Evolutionary conservation across 2,797 vertebrate species (phyloP).

Genomic region (Macrochelys suwanniensis): DNA sequence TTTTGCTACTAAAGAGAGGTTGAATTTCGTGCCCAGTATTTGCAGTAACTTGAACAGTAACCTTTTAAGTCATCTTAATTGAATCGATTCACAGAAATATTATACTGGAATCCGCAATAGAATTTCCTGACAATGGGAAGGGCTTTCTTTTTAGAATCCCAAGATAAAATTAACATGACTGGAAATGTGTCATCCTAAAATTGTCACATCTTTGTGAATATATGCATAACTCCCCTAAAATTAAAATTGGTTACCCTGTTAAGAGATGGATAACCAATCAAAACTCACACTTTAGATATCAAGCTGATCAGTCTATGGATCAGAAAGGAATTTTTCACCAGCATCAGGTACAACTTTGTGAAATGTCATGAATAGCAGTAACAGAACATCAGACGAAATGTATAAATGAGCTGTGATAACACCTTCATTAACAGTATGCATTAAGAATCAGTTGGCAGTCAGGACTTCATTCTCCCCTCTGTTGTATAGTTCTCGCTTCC

Average conservation of each 20-base stretch:
- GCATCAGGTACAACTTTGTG: background rate
- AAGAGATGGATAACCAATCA: background rate
- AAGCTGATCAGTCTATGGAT: background rate
- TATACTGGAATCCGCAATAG: background rate
- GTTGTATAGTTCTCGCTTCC: no score
- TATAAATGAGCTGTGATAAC: background rate
- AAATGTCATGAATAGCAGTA: background rate
- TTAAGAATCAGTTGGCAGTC: background rate
- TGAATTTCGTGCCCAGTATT: background rate
- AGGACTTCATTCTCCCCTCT: background rate
- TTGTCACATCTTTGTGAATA: background rate
- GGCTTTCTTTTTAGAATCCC: background rate
- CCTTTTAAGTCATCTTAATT: background rate
- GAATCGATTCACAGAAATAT: background rate
- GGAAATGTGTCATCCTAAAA: background rate
- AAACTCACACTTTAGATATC: background rate
- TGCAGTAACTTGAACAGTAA: background rate
- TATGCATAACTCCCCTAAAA: rapidly evolving
- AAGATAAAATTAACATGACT: background rate
- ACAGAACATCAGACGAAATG: background rate
- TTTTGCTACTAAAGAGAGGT: background rate
- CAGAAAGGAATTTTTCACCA: background rate
- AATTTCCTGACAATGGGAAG: background rate
- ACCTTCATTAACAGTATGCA: background rate
- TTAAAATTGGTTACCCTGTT: background rate